Evolutionary conservation across 2,113 vertebrate species (phyloP), one percentile per base, ranked within the genome.

Genomic region (Crocuta crocuta): DNA sequence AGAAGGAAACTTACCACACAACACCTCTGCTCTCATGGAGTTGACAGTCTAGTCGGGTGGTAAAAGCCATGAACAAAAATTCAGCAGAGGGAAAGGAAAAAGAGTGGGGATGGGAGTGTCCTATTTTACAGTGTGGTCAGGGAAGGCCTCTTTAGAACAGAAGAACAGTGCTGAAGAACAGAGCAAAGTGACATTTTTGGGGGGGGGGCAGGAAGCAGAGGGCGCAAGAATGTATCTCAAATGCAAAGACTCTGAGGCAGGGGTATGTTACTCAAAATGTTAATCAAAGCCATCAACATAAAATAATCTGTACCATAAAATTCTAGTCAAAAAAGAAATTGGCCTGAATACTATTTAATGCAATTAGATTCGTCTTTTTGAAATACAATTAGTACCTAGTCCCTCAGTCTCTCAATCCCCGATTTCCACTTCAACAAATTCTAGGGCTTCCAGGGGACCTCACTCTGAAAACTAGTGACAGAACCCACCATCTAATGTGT

Each of bases 291-390:
- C 91, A 96, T 55, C 31, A 43, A 86, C 16, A 78, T 48, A 55
- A 94, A 94, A 89, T 65, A 89, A 85, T 43, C 76, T 89, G n/a
- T 68, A 68, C 39, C 70, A 74, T 61, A 90, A 94, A 94, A 97
- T 58, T 70, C 74, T 50, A 92, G 16, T 65, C 35, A 50, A 45
- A 96, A 33, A 94, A 92, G 28, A 80, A 93, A 61, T 2, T 7
- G 28, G 85, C 53, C 19, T 82, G 16, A 43, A 58, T 73, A 78
- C 11, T 53, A 39, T 53, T 63, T 87, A 83, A 50, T 15, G 73
- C 7, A 70, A 7, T 48, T 89, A 71, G 15, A 74, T n/a, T 53
- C 86, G 68, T 35, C 63, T 92, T 94, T 95, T 31, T 92, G 73
- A 96, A 92, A 79, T 45, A 83, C 12, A 92, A 65, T 43, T 73